Evolutionary conservation across 2,888 invertebrate species (phyloP).

Genomic region (Eupithecia subfuscata): DNA sequence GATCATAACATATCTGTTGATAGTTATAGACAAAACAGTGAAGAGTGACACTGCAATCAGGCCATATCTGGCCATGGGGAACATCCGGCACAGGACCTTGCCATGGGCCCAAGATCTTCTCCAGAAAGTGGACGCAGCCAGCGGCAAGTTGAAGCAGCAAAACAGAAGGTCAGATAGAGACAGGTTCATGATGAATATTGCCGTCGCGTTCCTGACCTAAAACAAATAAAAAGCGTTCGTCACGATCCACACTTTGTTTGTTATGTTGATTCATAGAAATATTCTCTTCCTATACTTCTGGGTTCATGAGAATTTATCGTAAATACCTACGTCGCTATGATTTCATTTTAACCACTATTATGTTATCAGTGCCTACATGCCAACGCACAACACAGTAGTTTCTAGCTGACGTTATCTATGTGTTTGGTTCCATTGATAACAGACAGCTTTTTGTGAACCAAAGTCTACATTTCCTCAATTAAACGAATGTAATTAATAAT

Average conservation of each 20-base stretch:
- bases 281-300: neutral
- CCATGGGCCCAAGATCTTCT: conserved; percentile 89
- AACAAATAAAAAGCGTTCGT: conserved; percentile 13
- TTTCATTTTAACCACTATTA: conserved; percentile 11
- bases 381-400: neutral
- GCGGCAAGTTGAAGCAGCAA: conserved; percentile 91
- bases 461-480: conserved; percentile 22
- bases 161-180: conserved; percentile 91
- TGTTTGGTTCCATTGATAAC: conserved; percentile 25
- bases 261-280: conserved; percentile 12
- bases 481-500: conserved; percentile 1
- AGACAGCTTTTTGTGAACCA: conserved; percentile 17
- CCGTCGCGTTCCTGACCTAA: conserved; percentile 92
- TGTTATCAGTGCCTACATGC: conserved; percentile 11
- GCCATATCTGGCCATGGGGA: conserved; percentile 89
- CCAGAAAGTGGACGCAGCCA: conserved; percentile 91
- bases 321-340: conserved; percentile 8
- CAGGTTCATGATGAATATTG: conserved; percentile 92
- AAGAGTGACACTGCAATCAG: conserved; percentile 91
- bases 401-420: conserved; percentile 18
- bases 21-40: conserved; percentile 90
- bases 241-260: conserved; percentile 2
- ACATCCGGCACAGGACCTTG: conserved; percentile 87
- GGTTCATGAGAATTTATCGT: conserved; percentile 2
- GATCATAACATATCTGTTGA: conserved; percentile 93